Evolutionary conservation across 2,113 vertebrate genomes (phyloP), one percentile per base, ranked within the genome.

Genomic region (Tympanuchus pallidicinctus): DNA sequence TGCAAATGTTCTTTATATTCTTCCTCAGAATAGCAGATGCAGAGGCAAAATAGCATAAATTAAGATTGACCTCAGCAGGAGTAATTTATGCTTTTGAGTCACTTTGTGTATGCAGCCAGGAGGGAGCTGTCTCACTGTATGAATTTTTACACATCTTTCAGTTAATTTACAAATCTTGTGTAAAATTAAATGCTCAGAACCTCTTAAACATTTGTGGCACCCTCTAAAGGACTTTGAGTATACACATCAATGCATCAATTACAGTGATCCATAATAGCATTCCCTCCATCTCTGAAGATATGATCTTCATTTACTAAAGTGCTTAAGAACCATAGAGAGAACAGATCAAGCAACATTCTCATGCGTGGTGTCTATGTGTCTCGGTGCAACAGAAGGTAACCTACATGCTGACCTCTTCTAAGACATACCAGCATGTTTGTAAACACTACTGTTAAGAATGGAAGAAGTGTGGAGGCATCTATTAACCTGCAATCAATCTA

Each of bases 1-100:
- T 77, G 67, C 16, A 86, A 64, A 86, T 85, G 82, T 82, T 92
- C 81, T 96, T 94, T 84, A 81, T 75, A 70, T 34, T 79, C 34
- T 72, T 82, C 56, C 40, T 81, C 40, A 38, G 83, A 96, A 97
- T 6, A 67, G 64, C 71, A 92, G 92, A 72, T 75, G 60, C 67
- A 92, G 92, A 92, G 80, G 27, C 47, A 95, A 97, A 94, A 94
- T 24, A 92, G 45, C 82, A 96, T 73, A 95, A 83, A 88, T 96
- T 92, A 95, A 75, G 60, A 94, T 56, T 95, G 91, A 93, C 91
- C 95, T 93, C 91, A 92, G 81, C 30, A 95, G 74, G 50, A 93
- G 94, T 88, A 95, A 91, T 80, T 93, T 89, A 92, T 92, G 61
- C n/a, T 96, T 74, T 94, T 93, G 76, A 96, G 61, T 36, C 38